Conservation (phyloP, 2,797 vertebrate genomes). For the Lithobates sylvaticus region DNA sequence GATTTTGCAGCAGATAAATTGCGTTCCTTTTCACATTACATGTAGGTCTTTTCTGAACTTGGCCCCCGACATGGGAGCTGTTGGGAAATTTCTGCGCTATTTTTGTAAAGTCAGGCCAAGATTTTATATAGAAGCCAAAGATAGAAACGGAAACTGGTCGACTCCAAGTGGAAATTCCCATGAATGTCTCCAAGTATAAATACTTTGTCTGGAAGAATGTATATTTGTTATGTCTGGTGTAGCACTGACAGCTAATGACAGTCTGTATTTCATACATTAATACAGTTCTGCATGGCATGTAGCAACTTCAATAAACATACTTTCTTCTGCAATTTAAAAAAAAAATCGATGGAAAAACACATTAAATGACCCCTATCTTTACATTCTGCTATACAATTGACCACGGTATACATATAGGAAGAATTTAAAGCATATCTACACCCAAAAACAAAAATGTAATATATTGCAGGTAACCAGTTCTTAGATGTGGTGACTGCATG, state of each 20-base stretch:
- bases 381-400: no score
- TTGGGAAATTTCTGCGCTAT: constrained; percentile 2
- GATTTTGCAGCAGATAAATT: constrained; percentile 9
- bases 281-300: background rate
- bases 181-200: constrained; percentile 28
- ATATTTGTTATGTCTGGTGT: constrained; percentile 13
- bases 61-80: background rate
- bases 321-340: no score
- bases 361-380: no score
- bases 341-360: no score
- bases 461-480: no score
- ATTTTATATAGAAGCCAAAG: constrained; percentile 31
- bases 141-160: background rate
- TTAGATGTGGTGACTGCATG: no score
- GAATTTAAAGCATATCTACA: no score
- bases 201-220: background rate
- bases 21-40: constrained; percentile 16
- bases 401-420: no score
- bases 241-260: background rate
- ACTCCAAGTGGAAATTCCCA: constrained; percentile 23
- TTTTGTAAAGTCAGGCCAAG: constrained; percentile 17
- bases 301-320: no score
- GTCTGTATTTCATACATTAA: background rate
- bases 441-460: no score
- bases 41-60: constrained; percentile 15